These are phyloP conservation scores for Idris sp. DNA, from an alignment of 1,140 invertebrate genomes.

Conservation along the genomic window DNA sequence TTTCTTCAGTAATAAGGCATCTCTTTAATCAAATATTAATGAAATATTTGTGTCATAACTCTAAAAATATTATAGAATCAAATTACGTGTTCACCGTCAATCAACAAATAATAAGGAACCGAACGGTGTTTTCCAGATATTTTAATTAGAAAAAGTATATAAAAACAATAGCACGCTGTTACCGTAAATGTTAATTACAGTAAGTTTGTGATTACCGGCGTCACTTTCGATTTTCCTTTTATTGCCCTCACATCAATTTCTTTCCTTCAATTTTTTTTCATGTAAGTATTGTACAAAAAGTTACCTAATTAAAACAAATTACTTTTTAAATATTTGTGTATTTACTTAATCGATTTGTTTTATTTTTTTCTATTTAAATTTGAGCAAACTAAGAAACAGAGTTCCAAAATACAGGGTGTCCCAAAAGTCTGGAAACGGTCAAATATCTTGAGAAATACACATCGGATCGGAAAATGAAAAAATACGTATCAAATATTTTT, in stretches of 20 bases:
- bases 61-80: neutral
- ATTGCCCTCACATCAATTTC: neutral
- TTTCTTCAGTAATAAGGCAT: too few relatives aligned
- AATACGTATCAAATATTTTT: too few relatives aligned
- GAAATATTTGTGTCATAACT: neutral
- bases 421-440: too few relatives aligned
- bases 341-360: too few relatives aligned
- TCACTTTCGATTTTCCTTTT: conserved; percentile 24
- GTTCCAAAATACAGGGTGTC: too few relatives aligned
- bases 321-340: too few relatives aligned
- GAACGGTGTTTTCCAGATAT: neutral
- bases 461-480: too few relatives aligned
- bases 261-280: neutral
- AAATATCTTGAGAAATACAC: too few relatives aligned
- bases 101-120: conserved; percentile 1
- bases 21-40: neutral
- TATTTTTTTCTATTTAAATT: too few relatives aligned
- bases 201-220: conserved; percentile 18
- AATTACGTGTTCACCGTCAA: neutral
- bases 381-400: too few relatives aligned
- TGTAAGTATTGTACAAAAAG: too few relatives aligned
- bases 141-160: conserved; percentile 24
- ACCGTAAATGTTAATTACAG: conserved; percentile 24
- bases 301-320: too few relatives aligned
- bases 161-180: conserved; percentile 16